Evolutionary conservation across 64 coral and sea anemone genomes (phyloP), one percentile per base, ranked within the genome.

Genomic region (Montipora sp.): DNA sequence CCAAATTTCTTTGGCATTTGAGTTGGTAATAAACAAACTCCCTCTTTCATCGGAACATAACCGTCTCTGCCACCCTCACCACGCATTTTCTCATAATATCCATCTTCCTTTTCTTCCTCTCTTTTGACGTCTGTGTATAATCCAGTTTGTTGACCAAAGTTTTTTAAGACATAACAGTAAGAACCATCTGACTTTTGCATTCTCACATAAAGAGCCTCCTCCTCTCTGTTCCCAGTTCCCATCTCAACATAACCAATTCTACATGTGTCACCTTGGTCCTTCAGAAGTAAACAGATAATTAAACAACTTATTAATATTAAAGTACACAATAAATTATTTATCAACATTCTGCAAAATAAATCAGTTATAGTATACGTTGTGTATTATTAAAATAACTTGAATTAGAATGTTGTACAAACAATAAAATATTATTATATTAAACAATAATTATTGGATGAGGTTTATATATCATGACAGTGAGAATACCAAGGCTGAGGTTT

Each of bases 141-240:
- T 36, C 53, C 53, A 57, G 7, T 57, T 11, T 57, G 53, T 0
- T 57, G 53, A 36, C 16, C 6, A 14, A 47, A 8, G 19, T 23
- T 2, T 21, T 19, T 49, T 63, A 72, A 46, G 16, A 85, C 46
- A 45, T 49, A 85, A 71, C 1, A 13, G 18, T 85, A 85, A 21
- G 82, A 85, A 71, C 82, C 82, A 71, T 85, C 82, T 19, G 20
- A 36, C 65, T 85, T 70, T 50, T 70, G 82, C 65, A 85, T 50
- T 71, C 47, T 85, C 36, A 71, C 65, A 48, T 85, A 85, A 48
- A 71, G 14, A 47, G 19, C 50, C 19, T 23, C 80, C 7, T 50
- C 82, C 3, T 50, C 19, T 14, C 14, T 15, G 8, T 23, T 11
- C 19, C 15, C 61, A 7, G 9, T 16, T 3, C 68, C 44, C 65